A percentile compares a stretch with the other conserved stretches of the same genome.
Conservation (phyloP, 2,888 invertebrate genomes). For the Acanthococcus lagerstroemiae region DNA sequence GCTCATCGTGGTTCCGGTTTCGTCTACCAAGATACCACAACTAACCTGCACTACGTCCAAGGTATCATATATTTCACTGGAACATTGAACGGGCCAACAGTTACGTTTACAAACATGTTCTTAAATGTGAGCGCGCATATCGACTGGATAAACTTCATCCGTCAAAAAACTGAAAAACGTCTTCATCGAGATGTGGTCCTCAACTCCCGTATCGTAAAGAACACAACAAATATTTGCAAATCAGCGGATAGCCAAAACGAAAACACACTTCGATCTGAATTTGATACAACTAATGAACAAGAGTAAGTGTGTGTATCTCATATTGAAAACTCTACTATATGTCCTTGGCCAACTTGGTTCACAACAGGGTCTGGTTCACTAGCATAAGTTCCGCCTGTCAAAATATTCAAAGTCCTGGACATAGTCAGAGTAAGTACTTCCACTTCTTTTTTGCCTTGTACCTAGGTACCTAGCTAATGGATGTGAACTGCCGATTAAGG, state of each 20-base stretch:
- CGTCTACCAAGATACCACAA: not conserved
- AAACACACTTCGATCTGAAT: too few species aligned
- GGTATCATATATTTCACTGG: not conserved
- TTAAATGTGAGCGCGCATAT: not conserved
- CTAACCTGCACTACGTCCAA: not conserved
- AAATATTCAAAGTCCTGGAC: too few species aligned
- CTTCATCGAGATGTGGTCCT: not conserved
- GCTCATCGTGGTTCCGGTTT: not conserved
- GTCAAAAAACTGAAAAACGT: not conserved
- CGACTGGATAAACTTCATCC: not conserved
- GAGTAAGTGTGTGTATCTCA: too few species aligned
- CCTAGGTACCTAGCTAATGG: not conserved
- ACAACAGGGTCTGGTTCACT: too few species aligned
- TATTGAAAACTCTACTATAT: too few species aligned
- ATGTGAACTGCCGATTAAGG: not conserved
- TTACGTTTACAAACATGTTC: not conserved
- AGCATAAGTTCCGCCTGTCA: too few species aligned
- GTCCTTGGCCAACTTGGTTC: too few species aligned
- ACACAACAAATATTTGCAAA: too few species aligned
- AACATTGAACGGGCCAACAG: not conserved
- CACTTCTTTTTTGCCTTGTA: too few species aligned
- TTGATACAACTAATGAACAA: too few species aligned
- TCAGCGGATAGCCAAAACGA: too few species aligned
- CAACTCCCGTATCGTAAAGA: not conserved
- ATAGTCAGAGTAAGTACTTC: too few species aligned